Percentiles rank a stretch among this genome's conserved stretches.
Conservation (phyloP, 1,140 invertebrate species). For the Sesamia nonagrioides region DNA sequence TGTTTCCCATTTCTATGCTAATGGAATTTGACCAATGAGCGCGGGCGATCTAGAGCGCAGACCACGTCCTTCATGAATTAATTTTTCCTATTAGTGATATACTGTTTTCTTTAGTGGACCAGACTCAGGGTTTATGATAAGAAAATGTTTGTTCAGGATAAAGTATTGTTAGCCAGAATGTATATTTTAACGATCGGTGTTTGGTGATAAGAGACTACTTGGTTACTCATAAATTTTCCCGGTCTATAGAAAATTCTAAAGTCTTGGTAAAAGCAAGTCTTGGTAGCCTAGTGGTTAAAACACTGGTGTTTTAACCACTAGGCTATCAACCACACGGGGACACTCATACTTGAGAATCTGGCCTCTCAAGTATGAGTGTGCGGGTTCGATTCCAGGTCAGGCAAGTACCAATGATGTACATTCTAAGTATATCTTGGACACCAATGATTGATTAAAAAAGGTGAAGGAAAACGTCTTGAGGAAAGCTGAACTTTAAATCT, state of each 20-base stretch:
- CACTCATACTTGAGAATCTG: no score
- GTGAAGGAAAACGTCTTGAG: no score
- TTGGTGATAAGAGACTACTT: neutral
- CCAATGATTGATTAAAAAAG: no score
- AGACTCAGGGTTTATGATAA: conserved; percentile 4
- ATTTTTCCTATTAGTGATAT: conserved; percentile 52
- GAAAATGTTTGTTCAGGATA: neutral
- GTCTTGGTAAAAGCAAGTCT: neutral
- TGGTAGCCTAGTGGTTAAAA: no score
- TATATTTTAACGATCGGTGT: neutral
- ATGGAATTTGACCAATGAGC: conserved; percentile 63
- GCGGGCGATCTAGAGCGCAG: conserved; percentile 42
- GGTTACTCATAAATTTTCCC: neutral
- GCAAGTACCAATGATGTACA: no score
- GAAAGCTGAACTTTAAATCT: no score
- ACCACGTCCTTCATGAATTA: conserved; percentile 52
- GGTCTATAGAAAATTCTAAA: neutral
- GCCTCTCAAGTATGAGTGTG: no score
- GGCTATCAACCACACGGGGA: no score
- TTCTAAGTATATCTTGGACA: no score
- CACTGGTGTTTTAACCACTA: no score
- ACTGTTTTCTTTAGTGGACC: conserved; percentile 46
- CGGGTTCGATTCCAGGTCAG: no score
- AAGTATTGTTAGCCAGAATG: neutral
- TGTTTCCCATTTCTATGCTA: conserved; percentile 68